Conservation (phyloP, 2,888 invertebrate genomes). For the Cephus spinipes region DNA sequence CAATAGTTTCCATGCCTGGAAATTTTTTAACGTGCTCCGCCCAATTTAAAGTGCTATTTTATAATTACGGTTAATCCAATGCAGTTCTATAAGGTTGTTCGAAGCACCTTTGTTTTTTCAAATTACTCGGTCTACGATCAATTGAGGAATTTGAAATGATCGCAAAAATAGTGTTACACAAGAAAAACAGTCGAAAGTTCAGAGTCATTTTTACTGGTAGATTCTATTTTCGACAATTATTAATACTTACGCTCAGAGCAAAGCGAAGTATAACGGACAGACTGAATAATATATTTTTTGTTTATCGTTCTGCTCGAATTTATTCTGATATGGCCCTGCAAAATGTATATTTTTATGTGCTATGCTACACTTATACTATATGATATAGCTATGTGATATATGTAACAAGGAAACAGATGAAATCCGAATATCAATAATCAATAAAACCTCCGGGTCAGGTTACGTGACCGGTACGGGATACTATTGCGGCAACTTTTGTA, state of each 20-base stretch:
- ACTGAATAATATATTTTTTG: not conserved
- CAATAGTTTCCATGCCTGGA: conserved; percentile 26
- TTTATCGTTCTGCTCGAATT: not conserved
- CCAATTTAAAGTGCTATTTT: not conserved
- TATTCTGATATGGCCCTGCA: not conserved
- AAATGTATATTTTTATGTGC: not conserved
- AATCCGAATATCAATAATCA: not conserved
- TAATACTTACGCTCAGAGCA: not conserved
- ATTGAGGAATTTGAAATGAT: not conserved
- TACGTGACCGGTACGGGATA: not conserved
- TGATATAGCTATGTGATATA: not conserved
- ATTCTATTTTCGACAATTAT: not conserved
- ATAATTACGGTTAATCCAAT: not conserved
- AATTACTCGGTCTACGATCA: not conserved
- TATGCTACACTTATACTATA: not conserved
- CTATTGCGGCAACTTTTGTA: not conserved
- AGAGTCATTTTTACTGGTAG: not conserved
- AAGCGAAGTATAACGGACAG: not conserved
- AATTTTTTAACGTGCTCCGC: not conserved
- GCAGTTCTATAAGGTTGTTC: not conserved
- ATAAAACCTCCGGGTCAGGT: not conserved
- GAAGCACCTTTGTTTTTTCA: not conserved
- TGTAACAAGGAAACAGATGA: not conserved
- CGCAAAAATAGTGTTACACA: not conserved
- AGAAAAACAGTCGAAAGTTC: not conserved